A percentile compares a stretch with the other conserved stretches of the same genome.
Conservation (phyloP, 2,797 vertebrate species). For the Cyclopterus lumpus region DNA sequence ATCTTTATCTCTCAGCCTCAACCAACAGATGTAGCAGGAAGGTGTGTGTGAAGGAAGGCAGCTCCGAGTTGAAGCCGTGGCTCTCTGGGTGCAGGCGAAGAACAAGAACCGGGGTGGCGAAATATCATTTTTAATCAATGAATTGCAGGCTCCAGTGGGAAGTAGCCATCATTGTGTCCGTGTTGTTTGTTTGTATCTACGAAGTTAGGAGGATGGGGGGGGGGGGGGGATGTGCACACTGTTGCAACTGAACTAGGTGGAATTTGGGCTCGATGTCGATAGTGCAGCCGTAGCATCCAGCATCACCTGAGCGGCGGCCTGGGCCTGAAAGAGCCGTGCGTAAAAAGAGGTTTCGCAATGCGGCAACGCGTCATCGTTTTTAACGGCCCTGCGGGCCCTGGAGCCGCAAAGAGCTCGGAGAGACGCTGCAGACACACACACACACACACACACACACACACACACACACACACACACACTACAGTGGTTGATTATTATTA, state of each 20-base stretch:
- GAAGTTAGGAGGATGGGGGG: not conserved
- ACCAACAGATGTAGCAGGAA: not conserved
- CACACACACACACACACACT: not conserved
- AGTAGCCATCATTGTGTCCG: not conserved
- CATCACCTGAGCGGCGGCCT: conserved; percentile 6
- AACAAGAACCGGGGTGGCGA: not conserved
- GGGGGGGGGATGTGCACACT: not conserved
- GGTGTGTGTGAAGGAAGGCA: conserved; percentile 1
- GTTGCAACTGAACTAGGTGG: not conserved
- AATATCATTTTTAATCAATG: not conserved
- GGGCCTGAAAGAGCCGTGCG: conserved; percentile 36
- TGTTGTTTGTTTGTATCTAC: not conserved
- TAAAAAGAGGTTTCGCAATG: conserved; percentile 77
- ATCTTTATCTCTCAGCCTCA: not conserved
- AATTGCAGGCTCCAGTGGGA: not conserved
- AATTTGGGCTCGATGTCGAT: not conserved
- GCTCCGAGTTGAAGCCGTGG: not conserved
- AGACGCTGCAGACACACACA: not conserved
- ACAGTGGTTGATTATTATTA: not conserved
- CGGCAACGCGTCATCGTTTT: conserved; percentile 66
- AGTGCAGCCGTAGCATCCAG: conserved; percentile 1
- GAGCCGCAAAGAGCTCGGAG: conserved; percentile 27
- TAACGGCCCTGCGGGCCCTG: conserved; percentile 48
- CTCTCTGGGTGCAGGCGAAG: not conserved
- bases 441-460: too few species aligned